Evolutionary conservation across 2,888 invertebrate genomes (phyloP).

Genomic region (Bellardia bayeri): DNA sequence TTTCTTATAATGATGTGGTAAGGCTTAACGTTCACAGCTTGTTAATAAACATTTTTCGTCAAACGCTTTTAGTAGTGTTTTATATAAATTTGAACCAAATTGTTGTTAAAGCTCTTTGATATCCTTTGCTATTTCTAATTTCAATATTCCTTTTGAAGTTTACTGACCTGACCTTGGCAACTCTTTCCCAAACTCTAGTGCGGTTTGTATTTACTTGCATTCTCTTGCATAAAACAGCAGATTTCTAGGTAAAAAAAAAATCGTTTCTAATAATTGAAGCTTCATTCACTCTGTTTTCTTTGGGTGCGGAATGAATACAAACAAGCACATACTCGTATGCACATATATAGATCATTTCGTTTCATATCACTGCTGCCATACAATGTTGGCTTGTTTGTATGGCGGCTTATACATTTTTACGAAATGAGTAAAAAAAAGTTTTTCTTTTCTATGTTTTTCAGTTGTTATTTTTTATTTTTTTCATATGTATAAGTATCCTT

Average conservation of each 20-base stretch:
- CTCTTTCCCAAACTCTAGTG: not conserved
- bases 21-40: too few species aligned
- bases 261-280: not conserved
- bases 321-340: not conserved
- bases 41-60: too few species aligned
- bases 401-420: slow-evolving; percentile 8
- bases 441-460: slow-evolving; percentile 3
- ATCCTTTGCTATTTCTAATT: not conserved
- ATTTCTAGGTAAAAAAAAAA: slow-evolving; percentile 1
- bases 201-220: slow-evolving; percentile 14
- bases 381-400: slow-evolving; percentile 31
- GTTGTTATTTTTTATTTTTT: not conserved
- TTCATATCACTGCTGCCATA: slow-evolving; percentile 28
- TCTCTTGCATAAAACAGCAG: slow-evolving; percentile 2
- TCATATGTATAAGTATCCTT: not conserved
- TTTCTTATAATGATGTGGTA: too few species aligned
- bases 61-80: not conserved
- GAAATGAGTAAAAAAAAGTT: slow-evolving; percentile 9
- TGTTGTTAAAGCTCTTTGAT: not conserved
- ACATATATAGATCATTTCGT: slow-evolving; percentile 22
- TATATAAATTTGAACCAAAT: too few species aligned
- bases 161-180: slow-evolving; percentile 38
- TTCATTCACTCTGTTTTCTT: not conserved
- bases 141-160: not conserved
- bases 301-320: not conserved